Conservation (phyloP, 2,888 invertebrate genomes). For the Penaeus monodon region DNA sequence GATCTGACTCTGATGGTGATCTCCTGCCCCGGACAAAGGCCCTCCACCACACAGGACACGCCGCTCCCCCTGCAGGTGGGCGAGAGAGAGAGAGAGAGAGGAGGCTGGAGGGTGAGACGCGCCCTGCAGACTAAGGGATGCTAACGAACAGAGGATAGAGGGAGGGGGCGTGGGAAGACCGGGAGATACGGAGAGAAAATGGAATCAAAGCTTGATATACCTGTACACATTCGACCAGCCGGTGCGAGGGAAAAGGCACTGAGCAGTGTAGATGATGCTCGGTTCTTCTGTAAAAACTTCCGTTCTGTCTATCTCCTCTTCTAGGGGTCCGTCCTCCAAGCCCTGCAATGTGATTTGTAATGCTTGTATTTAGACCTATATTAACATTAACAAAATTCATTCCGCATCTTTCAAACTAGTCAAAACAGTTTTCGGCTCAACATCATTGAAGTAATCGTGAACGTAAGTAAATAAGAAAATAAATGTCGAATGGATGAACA, state of each 20-base stretch:
- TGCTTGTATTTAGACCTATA: too few relatives aligned
- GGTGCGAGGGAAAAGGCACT: slow-evolving; percentile 21
- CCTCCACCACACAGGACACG: slow-evolving; percentile 37
- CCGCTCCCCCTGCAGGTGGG: slow-evolving; percentile 35
- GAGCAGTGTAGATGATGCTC: slow-evolving; percentile 15
- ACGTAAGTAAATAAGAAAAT: too few relatives aligned
- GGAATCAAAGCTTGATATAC: slow-evolving; percentile 9
- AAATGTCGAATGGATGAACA: too few relatives aligned
- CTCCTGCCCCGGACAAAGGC: slow-evolving; percentile 28
- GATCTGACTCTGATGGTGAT: slow-evolving; percentile 10
- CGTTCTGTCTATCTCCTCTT: slow-evolving; percentile 47
- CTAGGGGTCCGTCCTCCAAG: slow-evolving; percentile 36
- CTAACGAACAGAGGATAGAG: too few relatives aligned
- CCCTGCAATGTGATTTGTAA: slow-evolving; percentile 4
- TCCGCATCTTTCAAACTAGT: too few relatives aligned
- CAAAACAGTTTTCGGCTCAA: too few relatives aligned
- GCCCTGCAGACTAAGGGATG: too few relatives aligned
- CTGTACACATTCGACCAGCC: slow-evolving; percentile 45
- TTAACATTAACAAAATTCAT: too few relatives aligned
- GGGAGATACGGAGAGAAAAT: neutral
- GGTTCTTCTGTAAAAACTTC: slow-evolving; percentile 42
- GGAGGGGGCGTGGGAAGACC: too few relatives aligned
- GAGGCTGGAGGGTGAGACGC: too few relatives aligned
- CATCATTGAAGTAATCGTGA: too few relatives aligned
- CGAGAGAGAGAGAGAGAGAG: neutral